A percentile compares a stretch with the other conserved stretches of the same genome.
Conservation (phyloP, 2,888 invertebrate species). For the Oscheius sp. region DNA sequence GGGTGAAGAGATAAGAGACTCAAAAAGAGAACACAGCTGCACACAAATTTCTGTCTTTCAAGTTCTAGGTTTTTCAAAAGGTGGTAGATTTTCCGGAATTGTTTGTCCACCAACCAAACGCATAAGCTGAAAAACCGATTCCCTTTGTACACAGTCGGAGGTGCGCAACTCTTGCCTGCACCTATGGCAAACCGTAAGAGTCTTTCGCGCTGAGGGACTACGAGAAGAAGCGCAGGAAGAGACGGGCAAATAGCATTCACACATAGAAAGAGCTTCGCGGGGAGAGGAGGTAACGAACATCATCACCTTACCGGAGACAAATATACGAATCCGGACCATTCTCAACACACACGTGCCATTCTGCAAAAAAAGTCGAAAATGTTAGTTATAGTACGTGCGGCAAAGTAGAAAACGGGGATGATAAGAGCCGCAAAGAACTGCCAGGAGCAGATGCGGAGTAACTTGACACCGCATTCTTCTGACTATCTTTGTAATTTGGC, state of each 20-base stretch:
- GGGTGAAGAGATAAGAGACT: too few species aligned
- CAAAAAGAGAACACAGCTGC: too few species aligned
- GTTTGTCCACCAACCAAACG: too few species aligned
- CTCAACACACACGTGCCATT: neutral
- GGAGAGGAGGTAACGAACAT: neutral
- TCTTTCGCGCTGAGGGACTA: constrained; percentile 14
- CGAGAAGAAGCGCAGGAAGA: constrained; percentile 7
- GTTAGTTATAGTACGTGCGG: constrained; percentile 1
- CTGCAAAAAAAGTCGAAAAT: neutral
- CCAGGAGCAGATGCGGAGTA: constrained; percentile 4
- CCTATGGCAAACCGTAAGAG: neutral
- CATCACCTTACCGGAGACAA: constrained; percentile 10
- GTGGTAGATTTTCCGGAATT: too few species aligned
- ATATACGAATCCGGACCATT: constrained; percentile 15
- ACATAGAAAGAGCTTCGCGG: constrained; percentile 14
- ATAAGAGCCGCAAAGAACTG: constrained; percentile 23
- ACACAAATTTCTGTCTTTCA: too few species aligned
- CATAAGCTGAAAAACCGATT: constrained; percentile 19
- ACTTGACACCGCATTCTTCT: constrained; percentile 1
- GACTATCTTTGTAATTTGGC: neutral
- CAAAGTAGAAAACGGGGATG: neutral
- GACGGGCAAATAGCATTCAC: constrained; percentile 1
- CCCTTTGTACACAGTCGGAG: constrained; percentile 2
- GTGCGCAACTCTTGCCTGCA: too few species aligned
- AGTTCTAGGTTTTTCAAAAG: too few species aligned